Percentiles rank a stretch among this genome's conserved stretches.
Evolutionary conservation across 2,797 vertebrate genomes (phyloP).

Genomic region (Synanceia verrucosa): DNA sequence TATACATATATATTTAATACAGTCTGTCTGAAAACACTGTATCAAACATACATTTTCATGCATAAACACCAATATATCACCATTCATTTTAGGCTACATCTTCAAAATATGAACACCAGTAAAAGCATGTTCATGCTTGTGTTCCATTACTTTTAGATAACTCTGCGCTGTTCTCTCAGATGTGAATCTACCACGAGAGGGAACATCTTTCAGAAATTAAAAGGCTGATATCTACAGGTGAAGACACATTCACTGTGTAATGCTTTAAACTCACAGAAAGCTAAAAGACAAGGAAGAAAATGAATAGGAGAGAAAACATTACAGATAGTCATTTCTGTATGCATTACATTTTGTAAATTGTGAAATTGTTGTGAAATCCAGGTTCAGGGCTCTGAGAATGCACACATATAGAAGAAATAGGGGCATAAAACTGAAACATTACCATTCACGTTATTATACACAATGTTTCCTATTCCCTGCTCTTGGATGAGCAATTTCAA

Average conservation of each 20-base stretch:
- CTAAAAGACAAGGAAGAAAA: conserved; percentile 33
- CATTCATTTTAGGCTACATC: background rate
- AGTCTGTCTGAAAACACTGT: background rate
- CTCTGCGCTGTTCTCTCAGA: conserved; percentile 39
- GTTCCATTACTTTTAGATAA: conserved; percentile 65
- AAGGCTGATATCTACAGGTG: conserved; percentile 56
- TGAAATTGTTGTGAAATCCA: conserved; percentile 73
- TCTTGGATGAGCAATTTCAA: conserved; percentile 80
- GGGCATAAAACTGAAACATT: conserved; percentile 78
- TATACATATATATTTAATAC: no score
- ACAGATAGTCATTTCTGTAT: conserved; percentile 63
- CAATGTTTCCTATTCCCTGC: conserved; percentile 75
- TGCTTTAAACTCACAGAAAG: conserved; percentile 68
- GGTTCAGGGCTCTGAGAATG: conserved; percentile 58
- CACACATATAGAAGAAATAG: conserved; percentile 61
- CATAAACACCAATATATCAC: background rate
- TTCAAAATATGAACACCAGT: conserved; percentile 11
- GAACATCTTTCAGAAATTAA: conserved; percentile 60
- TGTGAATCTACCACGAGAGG: conserved; percentile 55
- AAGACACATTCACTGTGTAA: conserved; percentile 64
- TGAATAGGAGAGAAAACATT: conserved; percentile 38
- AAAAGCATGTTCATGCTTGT: conserved; percentile 8
- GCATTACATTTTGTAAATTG: conserved; percentile 71
- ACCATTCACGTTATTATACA: conserved; percentile 79
- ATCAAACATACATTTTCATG: background rate